Evolutionary conservation across 2,113 vertebrate species (phyloP).

Genomic region (Cichladusa arquata): DNA sequence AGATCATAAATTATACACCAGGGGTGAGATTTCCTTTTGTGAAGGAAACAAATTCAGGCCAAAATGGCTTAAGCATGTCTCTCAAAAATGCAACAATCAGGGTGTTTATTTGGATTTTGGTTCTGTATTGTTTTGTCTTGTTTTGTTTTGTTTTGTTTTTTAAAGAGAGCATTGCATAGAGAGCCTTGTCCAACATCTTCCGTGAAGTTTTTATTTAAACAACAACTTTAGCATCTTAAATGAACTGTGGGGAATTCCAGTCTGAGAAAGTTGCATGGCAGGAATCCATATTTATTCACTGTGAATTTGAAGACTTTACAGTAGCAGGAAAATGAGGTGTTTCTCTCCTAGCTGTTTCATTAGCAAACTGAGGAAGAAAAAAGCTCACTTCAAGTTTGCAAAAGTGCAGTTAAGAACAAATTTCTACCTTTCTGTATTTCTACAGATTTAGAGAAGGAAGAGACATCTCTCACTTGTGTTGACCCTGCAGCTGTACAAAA

Average conservation of each 20-base stretch:
- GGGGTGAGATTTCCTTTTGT: not conserved
- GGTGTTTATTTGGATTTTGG: not conserved
- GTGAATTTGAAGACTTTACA: not conserved
- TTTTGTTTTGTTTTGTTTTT: not conserved
- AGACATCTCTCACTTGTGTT: not conserved
- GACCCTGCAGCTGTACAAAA: not conserved
- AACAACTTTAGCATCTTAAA: not conserved
- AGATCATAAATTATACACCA: conserved; percentile 22
- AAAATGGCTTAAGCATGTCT: not conserved
- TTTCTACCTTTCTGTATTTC: not conserved
- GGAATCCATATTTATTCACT: not conserved
- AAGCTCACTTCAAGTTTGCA: not conserved
- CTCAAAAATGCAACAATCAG: not conserved
- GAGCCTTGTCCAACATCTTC: not conserved
- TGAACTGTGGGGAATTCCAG: not conserved
- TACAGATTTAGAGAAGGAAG: not conserved
- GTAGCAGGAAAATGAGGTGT: not conserved
- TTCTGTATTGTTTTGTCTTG: not conserved
- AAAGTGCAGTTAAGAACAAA: not conserved
- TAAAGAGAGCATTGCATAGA: not conserved
- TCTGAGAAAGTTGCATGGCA: not conserved
- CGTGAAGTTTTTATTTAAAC: not conserved
- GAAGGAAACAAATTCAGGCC: conserved; percentile 20
- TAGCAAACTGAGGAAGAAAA: not conserved
- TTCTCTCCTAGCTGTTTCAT: not conserved